phyloP scores from a whole-genome alignment of 1,140 invertebrate species.

The Eriocheir sinensis region DNA sequence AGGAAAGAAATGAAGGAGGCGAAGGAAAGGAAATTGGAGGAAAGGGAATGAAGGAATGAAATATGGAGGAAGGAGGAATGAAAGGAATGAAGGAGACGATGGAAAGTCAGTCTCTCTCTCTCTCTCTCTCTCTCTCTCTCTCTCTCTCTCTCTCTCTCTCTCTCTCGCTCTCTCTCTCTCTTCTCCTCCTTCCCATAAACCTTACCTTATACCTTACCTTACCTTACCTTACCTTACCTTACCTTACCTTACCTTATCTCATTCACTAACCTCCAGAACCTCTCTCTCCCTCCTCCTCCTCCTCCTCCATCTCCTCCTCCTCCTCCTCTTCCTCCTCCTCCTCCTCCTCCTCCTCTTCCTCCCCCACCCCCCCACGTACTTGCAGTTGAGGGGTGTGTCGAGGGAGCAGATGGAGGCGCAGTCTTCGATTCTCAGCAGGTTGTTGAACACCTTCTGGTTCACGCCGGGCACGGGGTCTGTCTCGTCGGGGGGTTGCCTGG shows the following conservation, averaged over 20 bases:
- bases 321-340: background rate
- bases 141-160: background rate
- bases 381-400: slow-evolving; percentile 38
- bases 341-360: background rate
- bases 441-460: slow-evolving; percentile 27
- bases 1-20: too few species aligned
- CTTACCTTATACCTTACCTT: background rate
- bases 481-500: background rate
- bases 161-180: background rate
- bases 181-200: background rate
- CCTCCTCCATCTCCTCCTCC: background rate
- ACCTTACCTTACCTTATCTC: background rate
- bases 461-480: background rate
- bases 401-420: slow-evolving; percentile 59
- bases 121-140: background rate
- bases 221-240: background rate
- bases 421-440: background rate
- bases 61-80: background rate
- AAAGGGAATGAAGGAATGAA: background rate
- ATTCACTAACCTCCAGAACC: too few species aligned
- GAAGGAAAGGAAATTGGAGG: background rate
- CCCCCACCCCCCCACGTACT: slow-evolving; percentile 29
- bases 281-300: background rate
- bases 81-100: background rate
- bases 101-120: slow-evolving; percentile 10